Base-by-base conservation (phyloP, 1,140 invertebrate species). In the Hetaerina americana region DNA sequence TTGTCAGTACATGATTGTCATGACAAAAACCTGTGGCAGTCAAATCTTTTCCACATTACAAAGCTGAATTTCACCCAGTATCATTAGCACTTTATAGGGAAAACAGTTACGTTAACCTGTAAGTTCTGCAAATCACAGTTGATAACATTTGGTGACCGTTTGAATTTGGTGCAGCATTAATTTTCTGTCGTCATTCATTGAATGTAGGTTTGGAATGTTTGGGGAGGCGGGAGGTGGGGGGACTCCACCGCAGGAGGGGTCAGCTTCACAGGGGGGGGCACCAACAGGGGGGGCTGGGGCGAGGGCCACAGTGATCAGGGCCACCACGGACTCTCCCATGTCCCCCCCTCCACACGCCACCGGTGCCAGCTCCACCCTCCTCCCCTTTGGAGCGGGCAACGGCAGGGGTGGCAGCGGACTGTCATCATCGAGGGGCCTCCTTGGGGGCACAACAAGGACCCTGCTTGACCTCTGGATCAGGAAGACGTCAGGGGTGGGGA, bases 301-400 rank as follows among this genome's bases (percentile, higher is more conserved):
- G 77, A 81, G 89, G 66, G 87, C 85, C 0, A 88, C 85, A 66
- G 90, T 92, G 0, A 91, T 92, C 70, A 81, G 90, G 69, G 89
- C 91, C 0, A 91, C 90, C 0, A 91, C 91, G 0, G 92, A 94
- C 77, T 92, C 92, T 0, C 91, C 92, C 0, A 88, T 93, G 81
- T 92, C 89, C 0, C 89, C 92, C 0, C 89, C 90, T 5, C 82
- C 78, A 73, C 74, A 80, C 73, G 74, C 74, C 76, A 79, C 72
- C 75, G 72, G 80, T 84, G 70, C 81, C 78, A 84, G 73, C 78
- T 84, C 76, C 80, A 81, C 82, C 72, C 76, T 74, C 73, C 76
- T 26, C 70, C 71, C 29, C 18, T 69, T 28, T 71, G 28, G 57
- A 71, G 25, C 70, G 75, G 71, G 24, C 72, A 67, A 73, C 73